phyloP scores from a whole-genome alignment of 2,797 vertebrate species.

The Gallinago nigripennis region DNA sequence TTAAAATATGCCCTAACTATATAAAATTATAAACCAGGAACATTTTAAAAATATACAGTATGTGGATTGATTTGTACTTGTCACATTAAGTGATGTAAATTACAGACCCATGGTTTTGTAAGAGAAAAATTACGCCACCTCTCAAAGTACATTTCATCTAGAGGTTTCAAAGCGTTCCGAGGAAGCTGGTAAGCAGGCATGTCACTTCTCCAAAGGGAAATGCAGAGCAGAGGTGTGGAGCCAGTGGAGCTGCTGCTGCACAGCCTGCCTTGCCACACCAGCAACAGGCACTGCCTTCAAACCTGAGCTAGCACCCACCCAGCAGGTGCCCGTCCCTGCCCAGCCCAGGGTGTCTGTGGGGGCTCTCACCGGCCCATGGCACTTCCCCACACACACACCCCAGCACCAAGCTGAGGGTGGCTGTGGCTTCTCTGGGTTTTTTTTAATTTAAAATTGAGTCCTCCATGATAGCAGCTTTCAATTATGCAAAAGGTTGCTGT shows the following conservation, averaged over 20 bases:
- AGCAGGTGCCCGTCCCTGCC: neutral
- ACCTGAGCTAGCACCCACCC: neutral
- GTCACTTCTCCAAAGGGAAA: neutral
- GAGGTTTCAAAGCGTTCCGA: neutral
- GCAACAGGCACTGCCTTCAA: neutral
- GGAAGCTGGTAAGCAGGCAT: fast-evolving
- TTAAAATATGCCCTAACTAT: neutral
- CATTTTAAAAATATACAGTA: neutral
- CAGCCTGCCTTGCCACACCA: fast-evolving
- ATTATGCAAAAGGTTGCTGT: neutral
- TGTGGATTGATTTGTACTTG: slow-evolving; percentile 9
- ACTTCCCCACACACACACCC: neutral
- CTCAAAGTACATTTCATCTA: neutral
- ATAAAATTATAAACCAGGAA: neutral
- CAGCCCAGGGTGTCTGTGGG: fast-evolving
- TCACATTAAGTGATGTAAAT: slow-evolving; percentile 18
- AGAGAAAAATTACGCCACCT: neutral
- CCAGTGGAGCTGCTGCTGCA: neutral
- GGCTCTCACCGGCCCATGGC: fast-evolving
- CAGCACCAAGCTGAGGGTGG: neutral
- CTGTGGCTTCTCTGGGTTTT: neutral
- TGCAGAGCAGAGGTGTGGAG: fast-evolving
- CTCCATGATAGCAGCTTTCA: neutral
- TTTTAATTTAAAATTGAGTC: neutral
- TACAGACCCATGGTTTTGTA: neutral